Base-by-base conservation (phyloP, 1,140 invertebrate genomes). In the Lineus longissimus region DNA sequence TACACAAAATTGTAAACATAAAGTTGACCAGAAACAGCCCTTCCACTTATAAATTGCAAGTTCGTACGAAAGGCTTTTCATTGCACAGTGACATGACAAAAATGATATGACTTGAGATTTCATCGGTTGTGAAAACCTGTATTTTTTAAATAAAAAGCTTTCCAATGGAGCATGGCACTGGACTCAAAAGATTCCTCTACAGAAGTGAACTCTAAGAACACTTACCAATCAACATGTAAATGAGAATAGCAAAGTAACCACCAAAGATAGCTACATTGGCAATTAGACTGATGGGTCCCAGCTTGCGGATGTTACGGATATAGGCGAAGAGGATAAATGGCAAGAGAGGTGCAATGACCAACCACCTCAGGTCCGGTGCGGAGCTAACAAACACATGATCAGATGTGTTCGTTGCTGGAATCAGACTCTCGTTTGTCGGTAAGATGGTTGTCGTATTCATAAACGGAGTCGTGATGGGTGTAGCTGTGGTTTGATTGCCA, bases 181-280 rank as follows among this genome's bases (percentile, higher is more conserved):
- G 33, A 36, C 6, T 36, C 33, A 36, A 36, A 15, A 4, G 33
- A 15, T 36, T 15, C 15, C 15, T 36, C 4, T 36, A 4, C 33
- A 7, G 33, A 7, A 7, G 6, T 15, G 4, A 36, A 15, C 33
- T 36, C 6, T 36, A 7, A 15, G 33, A 15, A 22, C 17, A 71
- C 77, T 72, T 68, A 79, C 77, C 73, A 57, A 65, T 29, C 43
- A 74, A 22, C 6, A 81, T 54, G 56, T 70, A 78, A 1, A 61
- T 47, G 17, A 79, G 60, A 0, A 78, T 70, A 22, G 73, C 66
- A 11, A 72, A 63, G 65, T 71, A 75, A 43, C 78, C 79, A 45
- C 73, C 55, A n/a, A 77, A 65, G 43, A 81, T 76, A 47, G 76
- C 72, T 0, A 75, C 9, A 64, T 79, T 73, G 17, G 79, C 79